Evolutionary conservation across 2,113 vertebrate species (phyloP).

Genomic region (Erythrocebus patas): DNA sequence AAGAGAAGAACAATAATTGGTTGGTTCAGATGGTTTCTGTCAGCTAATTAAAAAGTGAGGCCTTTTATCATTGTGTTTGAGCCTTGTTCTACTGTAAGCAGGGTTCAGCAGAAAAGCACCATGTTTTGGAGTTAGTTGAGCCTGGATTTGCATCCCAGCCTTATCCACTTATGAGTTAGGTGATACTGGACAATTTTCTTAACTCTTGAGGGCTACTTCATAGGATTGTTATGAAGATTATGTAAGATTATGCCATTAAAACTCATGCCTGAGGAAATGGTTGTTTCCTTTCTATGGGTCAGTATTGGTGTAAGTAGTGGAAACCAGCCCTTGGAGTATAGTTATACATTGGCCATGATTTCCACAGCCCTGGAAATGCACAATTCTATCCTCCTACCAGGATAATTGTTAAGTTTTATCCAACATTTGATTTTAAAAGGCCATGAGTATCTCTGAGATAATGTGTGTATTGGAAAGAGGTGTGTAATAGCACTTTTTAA

Average conservation of each 20-base stretch:
- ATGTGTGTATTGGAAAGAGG: not conserved
- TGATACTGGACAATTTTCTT: not conserved
- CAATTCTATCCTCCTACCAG: not conserved
- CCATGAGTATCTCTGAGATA: not conserved
- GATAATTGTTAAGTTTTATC: constrained; percentile 18
- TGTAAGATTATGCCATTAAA: constrained; percentile 25
- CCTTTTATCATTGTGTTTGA: not conserved
- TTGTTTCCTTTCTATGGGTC: not conserved
- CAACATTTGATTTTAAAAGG: constrained; percentile 39
- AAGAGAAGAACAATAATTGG: not conserved
- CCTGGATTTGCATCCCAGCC: not conserved
- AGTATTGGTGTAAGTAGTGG: not conserved
- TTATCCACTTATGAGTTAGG: not conserved
- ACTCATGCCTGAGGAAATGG: not conserved
- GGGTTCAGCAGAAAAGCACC: not conserved
- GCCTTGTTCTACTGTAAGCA: not conserved
- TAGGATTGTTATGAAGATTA: not conserved
- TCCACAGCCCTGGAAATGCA: not conserved
- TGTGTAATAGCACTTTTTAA: not conserved
- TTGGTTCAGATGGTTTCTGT: constrained; percentile 39
- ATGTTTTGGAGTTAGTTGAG: not conserved
- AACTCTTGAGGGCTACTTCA: constrained; percentile 1
- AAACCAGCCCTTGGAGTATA: not conserved
- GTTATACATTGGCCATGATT: not conserved
- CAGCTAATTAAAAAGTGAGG: not conserved